Conservation (phyloP, 1,140 invertebrate species). For the Centruroides sculpturatus region DNA sequence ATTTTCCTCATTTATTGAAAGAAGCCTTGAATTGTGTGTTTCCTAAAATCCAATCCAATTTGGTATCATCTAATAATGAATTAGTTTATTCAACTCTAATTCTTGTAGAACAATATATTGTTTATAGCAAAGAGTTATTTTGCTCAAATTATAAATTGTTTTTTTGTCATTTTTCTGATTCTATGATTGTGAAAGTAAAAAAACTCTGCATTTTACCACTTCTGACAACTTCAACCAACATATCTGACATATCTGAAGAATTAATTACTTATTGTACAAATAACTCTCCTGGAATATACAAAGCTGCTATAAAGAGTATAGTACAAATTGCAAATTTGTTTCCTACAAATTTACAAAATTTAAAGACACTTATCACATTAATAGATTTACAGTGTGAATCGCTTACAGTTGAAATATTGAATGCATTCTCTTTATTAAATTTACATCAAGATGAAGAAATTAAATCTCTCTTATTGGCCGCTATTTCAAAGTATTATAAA, state of each 20-base stretch:
- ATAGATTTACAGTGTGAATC: conserved; percentile 3
- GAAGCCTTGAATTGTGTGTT: conserved; percentile 2
- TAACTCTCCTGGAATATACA: neutral
- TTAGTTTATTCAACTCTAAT: neutral
- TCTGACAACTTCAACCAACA: neutral
- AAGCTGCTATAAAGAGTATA: conserved; percentile 3
- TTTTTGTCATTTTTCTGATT: conserved; percentile 4
- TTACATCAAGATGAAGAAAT: neutral
- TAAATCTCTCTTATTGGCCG: neutral
- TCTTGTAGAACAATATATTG: neutral
- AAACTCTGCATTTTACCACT: conserved; percentile 3
- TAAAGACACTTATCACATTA: neutral
- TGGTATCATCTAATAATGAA: conserved; percentile 1
- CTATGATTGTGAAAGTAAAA: neutral
- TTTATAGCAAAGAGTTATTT: neutral
- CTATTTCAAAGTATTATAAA: conserved; percentile 1
- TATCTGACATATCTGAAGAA: conserved; percentile 1
- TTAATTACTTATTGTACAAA: conserved; percentile 2
- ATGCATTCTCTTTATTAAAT: conserved; percentile 1
- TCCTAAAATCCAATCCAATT: neutral
- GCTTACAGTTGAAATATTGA: conserved; percentile 6
- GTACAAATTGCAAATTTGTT: neutral
- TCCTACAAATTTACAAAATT: neutral
- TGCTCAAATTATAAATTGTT: neutral
- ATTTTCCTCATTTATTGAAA: conserved; percentile 3